Evolutionary conservation across 2,113 vertebrate genomes (phyloP).

Genomic region (Ptychochromis oligacanthus): DNA sequence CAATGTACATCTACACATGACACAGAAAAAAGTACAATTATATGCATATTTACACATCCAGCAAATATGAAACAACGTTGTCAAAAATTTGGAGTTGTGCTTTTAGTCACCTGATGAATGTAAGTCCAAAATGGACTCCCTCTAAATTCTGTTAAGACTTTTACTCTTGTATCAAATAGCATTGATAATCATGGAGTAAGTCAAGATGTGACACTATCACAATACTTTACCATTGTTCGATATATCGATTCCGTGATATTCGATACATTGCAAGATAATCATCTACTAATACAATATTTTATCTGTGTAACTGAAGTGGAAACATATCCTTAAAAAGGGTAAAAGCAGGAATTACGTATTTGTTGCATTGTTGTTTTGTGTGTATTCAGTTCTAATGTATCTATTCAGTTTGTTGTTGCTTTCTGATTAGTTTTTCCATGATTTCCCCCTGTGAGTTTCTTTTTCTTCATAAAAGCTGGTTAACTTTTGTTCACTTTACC

Average conservation of each 20-base stretch:
- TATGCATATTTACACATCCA: background rate
- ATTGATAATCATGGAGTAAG: too few species aligned
- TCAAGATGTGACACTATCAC: too few species aligned
- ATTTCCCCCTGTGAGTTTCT: background rate
- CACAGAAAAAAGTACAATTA: background rate
- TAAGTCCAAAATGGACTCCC: too few species aligned
- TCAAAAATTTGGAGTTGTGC: too few species aligned
- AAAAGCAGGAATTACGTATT: background rate
- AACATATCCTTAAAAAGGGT: background rate
- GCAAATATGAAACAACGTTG: too few species aligned
- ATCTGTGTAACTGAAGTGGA: too few species aligned
- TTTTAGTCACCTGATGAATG: too few species aligned
- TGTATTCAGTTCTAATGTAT: background rate
- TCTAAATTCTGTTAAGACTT: background rate
- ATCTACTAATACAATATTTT: too few species aligned
- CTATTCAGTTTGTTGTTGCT: background rate
- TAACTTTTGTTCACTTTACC: background rate
- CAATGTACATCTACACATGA: background rate
- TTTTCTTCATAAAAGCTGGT: background rate
- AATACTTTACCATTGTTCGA: too few species aligned
- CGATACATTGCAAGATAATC: too few species aligned
- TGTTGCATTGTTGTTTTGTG: fast-evolving
- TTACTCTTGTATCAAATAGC: background rate
- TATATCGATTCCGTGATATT: too few species aligned
- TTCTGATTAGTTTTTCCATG: background rate